Base-by-base conservation (phyloP, 1,140 invertebrate species). In the Pseudomyrmex cubaensis region DNA sequence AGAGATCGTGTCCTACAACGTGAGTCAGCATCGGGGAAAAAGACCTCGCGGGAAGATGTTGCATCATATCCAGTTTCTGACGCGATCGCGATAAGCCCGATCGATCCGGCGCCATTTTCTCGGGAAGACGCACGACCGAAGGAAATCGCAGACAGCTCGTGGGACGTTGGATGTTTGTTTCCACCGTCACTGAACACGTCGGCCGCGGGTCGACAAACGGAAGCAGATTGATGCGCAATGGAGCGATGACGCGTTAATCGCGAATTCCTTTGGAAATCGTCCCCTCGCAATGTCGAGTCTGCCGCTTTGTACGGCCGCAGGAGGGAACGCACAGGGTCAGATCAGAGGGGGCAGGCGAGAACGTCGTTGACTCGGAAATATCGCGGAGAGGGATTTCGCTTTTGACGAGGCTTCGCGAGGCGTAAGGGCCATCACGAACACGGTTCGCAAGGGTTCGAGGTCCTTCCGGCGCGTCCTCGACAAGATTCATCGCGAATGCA, bases 281-380 rank as follows among this genome's bases (percentile, higher is more conserved):
- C 67, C 85, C 85, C 59, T 85, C 57, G 77, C 22, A 77, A 73
- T 35, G 64, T 85, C 76, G 82, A n/a, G 66, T 57, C 59, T 66
- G 83, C 50, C 69, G 57, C 35, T 67, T 77, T 86, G 86, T 85
- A 59, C 20, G 59, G 25, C 52, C 62, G 9, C 20, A 7, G 35
- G 4, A 35, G 67, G 70, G 62, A 61, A 56, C 56, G 64, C 85
- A 57, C 57, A 25, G 25, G 25, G 35, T 35, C 63, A 61, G 70
- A 88, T 13, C 25, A 25, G 74, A 84, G 62, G 59, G 75, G 85
- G 67, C 73, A 77, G 78, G 67, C 75, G 63, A 78, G 75, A 73
- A 66, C 64, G 75, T 80, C 84, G 84, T 89, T 88, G 84, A 89
- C 87, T 86, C 80, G 87, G 80, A 89, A 89, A 88, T 86, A 86